phyloP scores from a whole-genome alignment of 2,113 vertebrate species.

The Physeter macrocephalus region DNA sequence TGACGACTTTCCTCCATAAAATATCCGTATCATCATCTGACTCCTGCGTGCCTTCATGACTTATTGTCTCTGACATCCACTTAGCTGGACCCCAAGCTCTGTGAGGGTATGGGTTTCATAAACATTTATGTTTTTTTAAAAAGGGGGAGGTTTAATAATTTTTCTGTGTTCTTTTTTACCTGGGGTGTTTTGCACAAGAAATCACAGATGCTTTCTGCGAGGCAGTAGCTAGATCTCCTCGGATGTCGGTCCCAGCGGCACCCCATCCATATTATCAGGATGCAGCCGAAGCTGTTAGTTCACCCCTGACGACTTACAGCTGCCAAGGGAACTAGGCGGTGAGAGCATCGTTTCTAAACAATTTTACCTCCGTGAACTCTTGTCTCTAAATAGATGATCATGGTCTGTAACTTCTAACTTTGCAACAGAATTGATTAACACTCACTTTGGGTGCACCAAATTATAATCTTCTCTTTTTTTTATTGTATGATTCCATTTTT shows the following conservation, averaged over 20 bases:
- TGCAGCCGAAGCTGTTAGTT: neutral
- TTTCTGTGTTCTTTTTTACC: neutral
- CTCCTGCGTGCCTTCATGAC: fast-evolving
- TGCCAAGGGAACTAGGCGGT: neutral
- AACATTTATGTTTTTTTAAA: neutral
- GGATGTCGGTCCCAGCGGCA: neutral
- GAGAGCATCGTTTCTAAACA: neutral
- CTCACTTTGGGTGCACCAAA: neutral
- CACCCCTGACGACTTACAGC: neutral
- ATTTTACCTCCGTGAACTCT: neutral
- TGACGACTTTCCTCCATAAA: neutral
- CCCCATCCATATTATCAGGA: neutral
- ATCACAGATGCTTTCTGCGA: neutral
- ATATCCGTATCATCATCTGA: neutral
- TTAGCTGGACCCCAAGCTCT: neutral
- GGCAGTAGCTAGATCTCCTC: no score
- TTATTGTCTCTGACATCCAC: neutral
- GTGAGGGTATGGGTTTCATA: neutral
- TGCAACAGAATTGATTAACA: conserved; percentile 34
- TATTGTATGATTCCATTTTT: neutral
- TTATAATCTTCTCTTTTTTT: neutral
- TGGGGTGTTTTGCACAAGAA: neutral
- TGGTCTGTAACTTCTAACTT: neutral
- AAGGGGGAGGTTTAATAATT: neutral
- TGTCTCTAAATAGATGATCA: neutral